Base-by-base conservation (phyloP, 30 jellyfish, hydroid and myxozoan species). In the Calvadosia cruxmelitensis region DNA sequence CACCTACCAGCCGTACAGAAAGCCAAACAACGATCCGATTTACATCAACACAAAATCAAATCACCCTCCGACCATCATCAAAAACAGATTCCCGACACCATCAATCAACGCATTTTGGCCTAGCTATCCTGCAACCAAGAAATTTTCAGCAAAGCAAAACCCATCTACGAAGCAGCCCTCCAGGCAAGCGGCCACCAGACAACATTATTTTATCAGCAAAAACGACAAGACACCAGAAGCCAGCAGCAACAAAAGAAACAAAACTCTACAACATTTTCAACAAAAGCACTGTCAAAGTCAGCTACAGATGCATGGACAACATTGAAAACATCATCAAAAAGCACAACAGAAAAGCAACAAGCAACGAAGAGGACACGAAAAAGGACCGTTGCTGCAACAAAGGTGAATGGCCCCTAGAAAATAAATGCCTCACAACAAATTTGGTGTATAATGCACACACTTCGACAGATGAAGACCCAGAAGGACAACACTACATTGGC, bases 31-130 rank as follows among this genome's bases (percentile, higher is more conserved):
- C 78, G 71, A 63, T n/a, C 75, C 63, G n/a, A 30, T 51, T 29
- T 79, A 71, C 81, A 72, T 79, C 74, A 49, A 72, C 74, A 50
- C 32, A 16, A 20, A 79, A 3, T 64, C 73, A 23, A 74, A 66
- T 68, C 92, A 74, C 52, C 93, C 93, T 2, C 92, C 92, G 31
- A 80, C 2, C 2, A 73, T 73, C 67, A 80, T 50, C 25, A 80
- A 68, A 53, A n/a, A n/a, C n/a, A n/a, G n/a, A n/a, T n/a, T n/a
- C n/a, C 78, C 20, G 76, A 27, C 12, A 29, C 52, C 12, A 70
- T 50, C 3, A 36, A 53, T 53, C 52, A 52, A 10, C 36, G 92
- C 29, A 78, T 79, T 25, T 50, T n/a, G n/a, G n/a, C 79, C 69
- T 53, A 67, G 33, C 49, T 81, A 13, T 74, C 93, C 61, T 76